These are phyloP conservation scores for Hyalella azteca DNA, from an alignment of 2,888 invertebrate species.

Conservation along the genomic window DNA sequence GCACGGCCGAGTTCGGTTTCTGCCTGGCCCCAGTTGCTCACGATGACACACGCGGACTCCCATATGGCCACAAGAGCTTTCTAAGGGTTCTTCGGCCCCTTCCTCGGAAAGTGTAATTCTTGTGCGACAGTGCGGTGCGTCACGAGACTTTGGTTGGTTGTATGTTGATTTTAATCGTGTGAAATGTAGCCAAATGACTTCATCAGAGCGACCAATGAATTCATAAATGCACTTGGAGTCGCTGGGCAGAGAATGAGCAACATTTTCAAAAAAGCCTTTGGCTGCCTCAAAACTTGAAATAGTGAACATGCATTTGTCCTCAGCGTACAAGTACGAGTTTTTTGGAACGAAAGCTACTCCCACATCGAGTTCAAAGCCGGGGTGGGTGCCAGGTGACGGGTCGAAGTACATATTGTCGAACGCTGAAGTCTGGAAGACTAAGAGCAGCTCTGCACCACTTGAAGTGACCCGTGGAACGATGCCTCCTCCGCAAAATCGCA, in stretches of 20 bases:
- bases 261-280: slow-evolving; percentile 40
- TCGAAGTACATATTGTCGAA: slow-evolving; percentile 72
- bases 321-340: slow-evolving; percentile 54
- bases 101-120: slow-evolving; percentile 45
- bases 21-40: slow-evolving; percentile 55
- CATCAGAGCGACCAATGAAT: slow-evolving; percentile 40
- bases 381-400: slow-evolving; percentile 63
- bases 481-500: slow-evolving; percentile 81
- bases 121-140: slow-evolving; percentile 51
- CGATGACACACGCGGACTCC: slow-evolving; percentile 54
- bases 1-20: slow-evolving; percentile 55
- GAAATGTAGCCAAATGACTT: slow-evolving; percentile 43
- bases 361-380: slow-evolving; percentile 82
- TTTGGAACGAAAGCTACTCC: slow-evolving; percentile 67
- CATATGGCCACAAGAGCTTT: slow-evolving; percentile 52
- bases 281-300: slow-evolving; percentile 47
- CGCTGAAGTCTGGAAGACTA: slow-evolving; percentile 81
- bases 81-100: slow-evolving; percentile 47
- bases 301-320: slow-evolving; percentile 51
- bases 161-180: slow-evolving; percentile 48
- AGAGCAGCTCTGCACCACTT: slow-evolving; percentile 76
- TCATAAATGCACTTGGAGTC: slow-evolving; percentile 42
- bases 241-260: slow-evolving; percentile 41
- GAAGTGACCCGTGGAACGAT: slow-evolving; percentile 77
- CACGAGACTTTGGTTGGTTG: slow-evolving; percentile 47